A percentile compares a stretch with the other conserved stretches of the same genome.
Evolutionary conservation across 2,888 invertebrate genomes (phyloP).

Genomic region (Cactoblastis cactorum): DNA sequence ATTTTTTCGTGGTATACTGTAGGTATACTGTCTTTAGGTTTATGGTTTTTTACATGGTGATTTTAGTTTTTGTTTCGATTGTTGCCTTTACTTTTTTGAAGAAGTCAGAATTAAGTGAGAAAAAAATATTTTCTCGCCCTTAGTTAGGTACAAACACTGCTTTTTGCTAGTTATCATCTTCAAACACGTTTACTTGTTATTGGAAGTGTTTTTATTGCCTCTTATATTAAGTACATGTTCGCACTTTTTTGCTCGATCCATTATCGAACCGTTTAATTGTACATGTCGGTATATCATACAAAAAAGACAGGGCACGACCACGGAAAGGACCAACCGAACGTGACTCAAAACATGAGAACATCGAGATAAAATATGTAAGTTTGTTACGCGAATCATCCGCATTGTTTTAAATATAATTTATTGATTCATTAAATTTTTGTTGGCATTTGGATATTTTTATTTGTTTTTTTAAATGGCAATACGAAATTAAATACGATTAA

Average conservation of each 20-base stretch:
- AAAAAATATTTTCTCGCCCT: too few species aligned
- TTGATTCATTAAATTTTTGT: not conserved
- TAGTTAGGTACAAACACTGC: too few species aligned
- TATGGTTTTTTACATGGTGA: too few species aligned
- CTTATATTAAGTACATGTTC: not conserved
- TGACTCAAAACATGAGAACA: constrained; percentile 29
- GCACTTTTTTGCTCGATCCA: constrained; percentile 16
- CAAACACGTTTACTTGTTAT: not conserved
- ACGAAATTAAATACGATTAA: too few species aligned
- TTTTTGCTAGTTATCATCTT: too few species aligned
- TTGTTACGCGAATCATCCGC: constrained; percentile 10
- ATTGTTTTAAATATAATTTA: constrained; percentile 13
- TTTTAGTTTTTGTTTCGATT: too few species aligned
- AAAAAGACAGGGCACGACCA: constrained; percentile 46
- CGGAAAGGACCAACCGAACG: constrained; percentile 61
- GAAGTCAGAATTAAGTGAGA: too few species aligned
- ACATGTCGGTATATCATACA: not conserved
- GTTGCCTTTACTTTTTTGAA: too few species aligned
- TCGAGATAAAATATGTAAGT: constrained; percentile 13
- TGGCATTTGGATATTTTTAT: not conserved
- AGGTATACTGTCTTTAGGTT: too few species aligned
- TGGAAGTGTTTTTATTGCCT: not conserved
- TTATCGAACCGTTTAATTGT: constrained; percentile 16
- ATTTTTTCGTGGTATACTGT: too few species aligned
- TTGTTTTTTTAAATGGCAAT: too few species aligned